These are phyloP conservation scores for Drosophila engyochracea DNA, from an alignment of 2,888 invertebrate genomes.

Conservation along the genomic window DNA sequence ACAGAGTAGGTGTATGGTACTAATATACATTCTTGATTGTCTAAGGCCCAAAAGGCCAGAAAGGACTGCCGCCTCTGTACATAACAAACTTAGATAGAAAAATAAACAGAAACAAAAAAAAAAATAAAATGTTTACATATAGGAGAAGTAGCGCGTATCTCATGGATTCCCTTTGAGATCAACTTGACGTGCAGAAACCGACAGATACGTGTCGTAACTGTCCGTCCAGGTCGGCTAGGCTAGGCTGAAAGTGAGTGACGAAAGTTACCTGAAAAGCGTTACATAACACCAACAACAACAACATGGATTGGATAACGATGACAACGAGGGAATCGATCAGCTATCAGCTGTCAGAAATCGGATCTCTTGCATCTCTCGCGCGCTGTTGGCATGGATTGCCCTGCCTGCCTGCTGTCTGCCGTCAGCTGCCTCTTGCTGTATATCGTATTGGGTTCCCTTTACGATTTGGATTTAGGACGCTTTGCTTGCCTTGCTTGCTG, in stretches of 20 bases:
- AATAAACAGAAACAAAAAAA: constrained; percentile 34
- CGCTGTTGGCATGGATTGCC: constrained; percentile 40
- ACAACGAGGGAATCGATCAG: constrained; percentile 20
- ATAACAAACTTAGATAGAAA: constrained; percentile 29
- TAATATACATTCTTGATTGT: constrained; percentile 8
- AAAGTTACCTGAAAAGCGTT: constrained; percentile 56
- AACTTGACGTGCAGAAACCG: constrained; percentile 48
- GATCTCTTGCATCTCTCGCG: not conserved
- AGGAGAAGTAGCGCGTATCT: constrained; percentile 78
- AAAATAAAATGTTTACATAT: constrained; percentile 22
- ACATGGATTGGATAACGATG: constrained; percentile 42
- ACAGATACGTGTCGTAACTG: constrained; percentile 18
- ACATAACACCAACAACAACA: constrained; percentile 66
- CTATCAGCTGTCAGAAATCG: constrained; percentile 8
- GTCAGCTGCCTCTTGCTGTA: constrained; percentile 58
- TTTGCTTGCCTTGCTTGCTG: constrained; percentile 11
- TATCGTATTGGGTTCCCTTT: constrained; percentile 81
- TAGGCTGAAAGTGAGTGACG: constrained; percentile 20
- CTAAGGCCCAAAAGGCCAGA: constrained; percentile 10
- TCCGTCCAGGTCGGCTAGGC: constrained; percentile 17
- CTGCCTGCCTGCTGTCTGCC: constrained; percentile 44
- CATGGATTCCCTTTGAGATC: constrained; percentile 84
- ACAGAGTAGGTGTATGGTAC: constrained; percentile 20
- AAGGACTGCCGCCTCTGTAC: constrained; percentile 8
- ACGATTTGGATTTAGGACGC: constrained; percentile 56